Percentiles rank a stretch among this genome's conserved stretches.
phyloP scores from a whole-genome alignment of 2,888 invertebrate genomes.

The Lasioglossum lativentre region DNA sequence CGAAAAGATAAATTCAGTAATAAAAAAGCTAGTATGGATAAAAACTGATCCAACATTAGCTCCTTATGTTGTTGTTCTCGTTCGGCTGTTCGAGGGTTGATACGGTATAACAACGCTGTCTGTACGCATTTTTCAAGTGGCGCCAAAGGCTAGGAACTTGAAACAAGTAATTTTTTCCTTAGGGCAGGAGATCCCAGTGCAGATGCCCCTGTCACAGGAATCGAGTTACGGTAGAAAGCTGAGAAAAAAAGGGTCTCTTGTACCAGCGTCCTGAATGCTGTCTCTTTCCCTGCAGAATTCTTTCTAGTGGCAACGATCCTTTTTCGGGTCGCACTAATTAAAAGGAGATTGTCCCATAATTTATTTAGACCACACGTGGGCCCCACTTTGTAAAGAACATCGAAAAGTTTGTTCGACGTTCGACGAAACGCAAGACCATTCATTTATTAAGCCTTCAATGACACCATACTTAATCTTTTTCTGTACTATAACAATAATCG shows the following conservation, averaged over 20 bases:
- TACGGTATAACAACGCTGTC: background rate
- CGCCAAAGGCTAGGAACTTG: conserved; percentile 17
- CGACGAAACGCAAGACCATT: background rate
- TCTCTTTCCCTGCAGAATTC: conserved; percentile 33
- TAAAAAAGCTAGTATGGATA: background rate
- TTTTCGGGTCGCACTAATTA: conserved; percentile 52
- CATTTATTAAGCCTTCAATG: background rate
- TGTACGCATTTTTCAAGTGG: conserved; percentile 10
- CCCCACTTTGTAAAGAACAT: background rate
- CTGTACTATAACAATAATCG: background rate
- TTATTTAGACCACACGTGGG: conserved; percentile 55
- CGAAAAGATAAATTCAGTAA: background rate
- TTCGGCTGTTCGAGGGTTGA: background rate
- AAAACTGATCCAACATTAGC: background rate
- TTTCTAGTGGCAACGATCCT: conserved; percentile 16
- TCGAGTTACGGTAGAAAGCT: conserved; percentile 56
- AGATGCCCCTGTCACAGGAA: conserved; percentile 57
- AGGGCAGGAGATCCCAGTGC: conserved; percentile 40
- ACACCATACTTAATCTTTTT: background rate
- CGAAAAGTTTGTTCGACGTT: background rate
- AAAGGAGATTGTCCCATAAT: conserved; percentile 36
- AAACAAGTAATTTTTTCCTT: conserved; percentile 51
- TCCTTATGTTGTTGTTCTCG: background rate
- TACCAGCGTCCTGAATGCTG: conserved; percentile 18
- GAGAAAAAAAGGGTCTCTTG: conserved; percentile 28